These are phyloP conservation scores for Cydia amplana DNA, from an alignment of 1,140 invertebrate genomes.

Conservation along the genomic window DNA sequence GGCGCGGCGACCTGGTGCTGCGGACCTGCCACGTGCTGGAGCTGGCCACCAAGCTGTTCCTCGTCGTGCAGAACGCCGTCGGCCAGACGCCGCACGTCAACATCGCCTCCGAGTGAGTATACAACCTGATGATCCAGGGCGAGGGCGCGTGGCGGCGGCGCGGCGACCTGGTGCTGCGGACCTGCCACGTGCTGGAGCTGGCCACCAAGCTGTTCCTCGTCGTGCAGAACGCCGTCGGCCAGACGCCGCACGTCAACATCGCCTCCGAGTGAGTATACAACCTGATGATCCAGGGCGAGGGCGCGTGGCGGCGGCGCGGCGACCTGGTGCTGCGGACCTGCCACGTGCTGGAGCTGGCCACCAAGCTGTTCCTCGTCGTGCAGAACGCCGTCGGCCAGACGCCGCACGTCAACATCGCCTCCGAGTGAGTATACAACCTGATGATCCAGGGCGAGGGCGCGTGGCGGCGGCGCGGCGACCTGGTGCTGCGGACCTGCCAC, in stretches of 20 bases:
- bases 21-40: slow-evolving; percentile 93
- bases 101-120: slow-evolving; percentile 85
- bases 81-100: slow-evolving; percentile 90
- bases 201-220: slow-evolving; percentile 94
- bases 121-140: slow-evolving; percentile 76
- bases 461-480: slow-evolving; percentile 90
- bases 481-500: slow-evolving; percentile 91
- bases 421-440: slow-evolving; percentile 80
- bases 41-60: slow-evolving; percentile 93
- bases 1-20: slow-evolving; percentile 93
- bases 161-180: slow-evolving; percentile 93
- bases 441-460: slow-evolving; percentile 82
- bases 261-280: slow-evolving; percentile 82
- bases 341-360: slow-evolving; percentile 93
- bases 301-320: slow-evolving; percentile 87
- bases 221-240: slow-evolving; percentile 91
- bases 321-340: slow-evolving; percentile 92
- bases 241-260: slow-evolving; percentile 89
- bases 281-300: slow-evolving; percentile 80
- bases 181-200: slow-evolving; percentile 92
- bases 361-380: slow-evolving; percentile 93
- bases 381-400: slow-evolving; percentile 92
- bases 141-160: slow-evolving; percentile 87
- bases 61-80: slow-evolving; percentile 92
- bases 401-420: slow-evolving; percentile 88